Evolutionary conservation across 1,140 invertebrate species (phyloP).

Genomic region (Drosophila hydei): DNA sequence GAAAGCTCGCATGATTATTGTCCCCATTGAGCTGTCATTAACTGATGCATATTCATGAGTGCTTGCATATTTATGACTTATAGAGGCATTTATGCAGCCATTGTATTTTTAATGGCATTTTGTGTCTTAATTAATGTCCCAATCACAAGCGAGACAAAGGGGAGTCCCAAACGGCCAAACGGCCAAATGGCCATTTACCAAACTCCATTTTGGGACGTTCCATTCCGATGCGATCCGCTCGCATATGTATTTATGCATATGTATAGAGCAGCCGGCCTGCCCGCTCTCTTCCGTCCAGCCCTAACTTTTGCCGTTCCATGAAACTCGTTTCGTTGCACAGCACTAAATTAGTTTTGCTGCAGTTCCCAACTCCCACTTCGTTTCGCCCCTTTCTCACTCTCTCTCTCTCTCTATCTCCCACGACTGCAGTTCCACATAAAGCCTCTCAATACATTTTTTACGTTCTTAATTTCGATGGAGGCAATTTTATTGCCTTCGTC

Average conservation of each 20-base stretch:
- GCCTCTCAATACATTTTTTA: slow-evolving; percentile 73
- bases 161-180: slow-evolving; percentile 29
- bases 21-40: slow-evolving; percentile 59
- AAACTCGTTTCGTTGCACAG: slow-evolving; percentile 74
- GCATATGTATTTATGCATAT: slow-evolving; percentile 25
- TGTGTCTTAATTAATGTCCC: slow-evolving; percentile 81
- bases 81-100: slow-evolving; percentile 28
- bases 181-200: slow-evolving; percentile 26
- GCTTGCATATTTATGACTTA: slow-evolving; percentile 37
- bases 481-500: slow-evolving; percentile 72
- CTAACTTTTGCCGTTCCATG: neutral
- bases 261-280: neutral
- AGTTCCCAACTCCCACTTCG: slow-evolving; percentile 7
- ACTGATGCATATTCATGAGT: slow-evolving; percentile 61
- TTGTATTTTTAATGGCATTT: slow-evolving; percentile 55
- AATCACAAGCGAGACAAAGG: slow-evolving; percentile 50
- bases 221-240: slow-evolving; percentile 21
- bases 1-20: slow-evolving; percentile 10
- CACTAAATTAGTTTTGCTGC: slow-evolving; percentile 74
- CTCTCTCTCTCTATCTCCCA: neutral
- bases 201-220: slow-evolving; percentile 68
- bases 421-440: slow-evolving; percentile 46
- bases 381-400: neutral
- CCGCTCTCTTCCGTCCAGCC: neutral
- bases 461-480: slow-evolving; percentile 80